phyloP scores from a whole-genome alignment of 1,140 invertebrate genomes.

The Nephila pilipes region DNA sequence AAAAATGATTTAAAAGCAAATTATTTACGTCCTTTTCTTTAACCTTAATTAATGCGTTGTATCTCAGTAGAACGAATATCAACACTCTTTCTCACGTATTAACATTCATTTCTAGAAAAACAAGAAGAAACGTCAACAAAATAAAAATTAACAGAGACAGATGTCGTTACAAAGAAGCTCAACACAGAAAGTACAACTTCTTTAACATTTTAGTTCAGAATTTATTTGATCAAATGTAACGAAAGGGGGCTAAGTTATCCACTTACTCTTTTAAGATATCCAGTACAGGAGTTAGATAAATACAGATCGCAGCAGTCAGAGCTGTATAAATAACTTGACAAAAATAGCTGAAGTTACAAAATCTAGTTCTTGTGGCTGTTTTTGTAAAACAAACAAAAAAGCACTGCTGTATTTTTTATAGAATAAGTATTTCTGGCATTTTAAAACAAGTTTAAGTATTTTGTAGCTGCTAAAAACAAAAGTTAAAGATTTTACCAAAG shows the following conservation, averaged over 20 bases:
- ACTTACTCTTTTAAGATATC: not conserved
- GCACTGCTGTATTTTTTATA: slow-evolving; percentile 18
- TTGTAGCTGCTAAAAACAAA: not conserved
- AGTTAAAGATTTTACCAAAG: not conserved
- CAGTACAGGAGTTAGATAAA: not conserved
- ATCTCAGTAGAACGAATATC: not conserved
- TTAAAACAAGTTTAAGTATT: slow-evolving; percentile 3
- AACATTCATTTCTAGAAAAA: no score
- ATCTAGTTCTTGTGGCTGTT: not conserved
- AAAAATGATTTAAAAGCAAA: not conserved
- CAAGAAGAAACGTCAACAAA: not conserved
- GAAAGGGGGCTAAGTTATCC: not conserved
- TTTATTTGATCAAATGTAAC: not conserved
- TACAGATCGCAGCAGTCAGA: not conserved
- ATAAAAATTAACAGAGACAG: not conserved
- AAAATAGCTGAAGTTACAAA: not conserved
- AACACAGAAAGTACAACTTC: not conserved
- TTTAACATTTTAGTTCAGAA: not conserved
- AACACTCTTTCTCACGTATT: not conserved
- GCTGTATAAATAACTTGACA: not conserved
- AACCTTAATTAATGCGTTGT: not conserved
- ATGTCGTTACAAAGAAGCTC: not conserved
- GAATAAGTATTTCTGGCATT: slow-evolving; percentile 1
- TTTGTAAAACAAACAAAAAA: slow-evolving; percentile 12
- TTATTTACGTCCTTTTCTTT: not conserved